Evolutionary conservation across 2,888 invertebrate species (phyloP).

Genomic region (Tholera decimalis): DNA sequence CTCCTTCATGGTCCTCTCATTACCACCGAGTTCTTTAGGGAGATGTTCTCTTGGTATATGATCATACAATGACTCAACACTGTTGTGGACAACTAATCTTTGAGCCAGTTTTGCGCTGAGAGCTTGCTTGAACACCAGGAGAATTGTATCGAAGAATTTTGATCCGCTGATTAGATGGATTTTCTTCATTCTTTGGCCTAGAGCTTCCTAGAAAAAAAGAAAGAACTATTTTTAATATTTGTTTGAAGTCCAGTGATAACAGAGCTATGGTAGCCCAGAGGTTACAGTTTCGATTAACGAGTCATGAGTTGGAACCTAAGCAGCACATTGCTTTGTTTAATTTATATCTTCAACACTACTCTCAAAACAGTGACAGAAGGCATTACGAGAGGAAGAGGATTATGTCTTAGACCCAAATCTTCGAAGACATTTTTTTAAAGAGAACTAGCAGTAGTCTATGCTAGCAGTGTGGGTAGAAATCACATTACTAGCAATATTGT

Average conservation of each 20-base stretch:
- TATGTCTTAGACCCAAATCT: too few relatives aligned
- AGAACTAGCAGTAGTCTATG: too few relatives aligned
- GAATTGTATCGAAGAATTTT: conserved; percentile 64
- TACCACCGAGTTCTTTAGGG: conserved; percentile 71
- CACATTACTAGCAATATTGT: too few relatives aligned
- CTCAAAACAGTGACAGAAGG: too few relatives aligned
- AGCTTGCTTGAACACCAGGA: conserved; percentile 65
- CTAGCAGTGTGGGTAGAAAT: too few relatives aligned
- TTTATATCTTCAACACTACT: too few relatives aligned
- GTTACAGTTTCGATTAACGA: too few relatives aligned
- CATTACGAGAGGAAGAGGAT: too few relatives aligned
- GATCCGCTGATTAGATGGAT: conserved; percentile 69
- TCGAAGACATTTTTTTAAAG: too few relatives aligned
- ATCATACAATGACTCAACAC: conserved; percentile 64
- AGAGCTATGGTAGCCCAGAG: too few relatives aligned
- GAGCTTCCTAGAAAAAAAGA: conserved; percentile 66
- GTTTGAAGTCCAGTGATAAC: not conserved
- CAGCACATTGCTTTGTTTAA: too few relatives aligned
- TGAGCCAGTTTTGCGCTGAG: conserved; percentile 66
- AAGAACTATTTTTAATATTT: not conserved
- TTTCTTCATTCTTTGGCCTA: conserved; percentile 65
- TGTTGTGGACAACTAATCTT: conserved; percentile 65
- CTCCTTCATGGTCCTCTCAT: conserved; percentile 60
- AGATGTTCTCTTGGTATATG: conserved; percentile 65
- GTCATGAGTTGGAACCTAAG: too few relatives aligned